Evolutionary conservation across 2,113 vertebrate species (phyloP).

Genomic region (Engraulis encrasicolus): DNA sequence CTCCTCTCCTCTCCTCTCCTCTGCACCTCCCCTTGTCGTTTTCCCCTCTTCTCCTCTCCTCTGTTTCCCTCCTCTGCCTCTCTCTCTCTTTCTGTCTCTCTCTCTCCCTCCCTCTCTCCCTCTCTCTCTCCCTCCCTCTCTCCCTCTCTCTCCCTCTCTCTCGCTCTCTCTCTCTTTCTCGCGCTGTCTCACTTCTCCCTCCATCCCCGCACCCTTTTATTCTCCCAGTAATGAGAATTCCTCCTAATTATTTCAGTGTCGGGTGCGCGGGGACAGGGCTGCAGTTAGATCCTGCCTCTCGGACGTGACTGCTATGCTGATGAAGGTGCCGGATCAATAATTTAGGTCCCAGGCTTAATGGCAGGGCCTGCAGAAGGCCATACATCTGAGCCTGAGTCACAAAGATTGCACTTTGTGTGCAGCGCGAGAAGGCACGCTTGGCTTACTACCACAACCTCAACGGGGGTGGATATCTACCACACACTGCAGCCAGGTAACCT

Average conservation of each 20-base stretch:
- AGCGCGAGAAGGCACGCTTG: slow-evolving; percentile 45
- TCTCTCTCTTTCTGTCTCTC: slow-evolving; percentile 18
- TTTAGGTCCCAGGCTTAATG: slow-evolving; percentile 94
- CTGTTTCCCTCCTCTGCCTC: slow-evolving; percentile 71
- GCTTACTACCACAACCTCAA: slow-evolving; percentile 24
- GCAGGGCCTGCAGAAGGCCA: slow-evolving; percentile 83
- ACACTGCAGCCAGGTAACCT: no score
- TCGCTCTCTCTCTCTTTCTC: no score
- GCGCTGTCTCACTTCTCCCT: neutral
- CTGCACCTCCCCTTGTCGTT: slow-evolving; percentile 66
- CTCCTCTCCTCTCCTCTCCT: neutral
- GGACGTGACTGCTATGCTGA: slow-evolving; percentile 98
- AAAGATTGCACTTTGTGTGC: slow-evolving; percentile 66
- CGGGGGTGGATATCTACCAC: no score
- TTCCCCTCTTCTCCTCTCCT: neutral
- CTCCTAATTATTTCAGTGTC: slow-evolving; percentile 99
- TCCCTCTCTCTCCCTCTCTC: no score
- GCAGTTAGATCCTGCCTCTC: slow-evolving; percentile 84
- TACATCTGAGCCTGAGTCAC: slow-evolving; percentile 82
- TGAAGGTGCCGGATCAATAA: slow-evolving; percentile 96
- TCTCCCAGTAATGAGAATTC: slow-evolving; percentile 95
- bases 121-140: neutral
- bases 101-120: neutral
- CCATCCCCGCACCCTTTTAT: slow-evolving; percentile 71
- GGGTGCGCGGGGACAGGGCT: slow-evolving; percentile 85